These are phyloP conservation scores for Taphrorychus bicolor DNA, from an alignment of 2,888 invertebrate genomes.

Conservation along the genomic window DNA sequence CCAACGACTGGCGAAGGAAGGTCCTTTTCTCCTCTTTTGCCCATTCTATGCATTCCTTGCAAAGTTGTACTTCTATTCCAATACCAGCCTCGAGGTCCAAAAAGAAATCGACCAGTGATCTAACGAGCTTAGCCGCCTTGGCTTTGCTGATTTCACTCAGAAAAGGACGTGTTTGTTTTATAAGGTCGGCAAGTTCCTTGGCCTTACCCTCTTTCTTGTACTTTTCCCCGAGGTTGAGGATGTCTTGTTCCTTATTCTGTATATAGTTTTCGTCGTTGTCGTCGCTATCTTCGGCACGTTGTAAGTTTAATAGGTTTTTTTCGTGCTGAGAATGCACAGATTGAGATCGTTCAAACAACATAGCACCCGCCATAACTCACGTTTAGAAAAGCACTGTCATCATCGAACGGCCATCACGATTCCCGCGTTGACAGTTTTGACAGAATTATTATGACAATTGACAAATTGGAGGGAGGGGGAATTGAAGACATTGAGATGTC, in stretches of 20 bases:
- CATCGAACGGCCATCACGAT: constrained; percentile 35
- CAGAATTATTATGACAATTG: neutral
- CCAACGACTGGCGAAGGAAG: constrained; percentile 94
- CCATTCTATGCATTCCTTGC: constrained; percentile 99
- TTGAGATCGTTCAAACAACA: constrained; percentile 86
- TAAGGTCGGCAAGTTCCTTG: constrained; percentile 88
- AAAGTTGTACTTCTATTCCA: constrained; percentile 91
- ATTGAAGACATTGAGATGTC: no score
- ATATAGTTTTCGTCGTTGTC: constrained; percentile 91
- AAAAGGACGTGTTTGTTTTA: constrained; percentile 95
- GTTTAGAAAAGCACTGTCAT: constrained; percentile 62
- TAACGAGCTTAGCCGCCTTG: constrained; percentile 97
- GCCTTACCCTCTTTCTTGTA: constrained; percentile 95
- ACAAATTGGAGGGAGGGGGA: no score
- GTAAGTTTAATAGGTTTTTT: constrained; percentile 80
- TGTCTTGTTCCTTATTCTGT: constrained; percentile 91
- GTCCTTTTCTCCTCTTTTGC: constrained; percentile 97
- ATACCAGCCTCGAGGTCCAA: constrained; percentile 96
- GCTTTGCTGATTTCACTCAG: constrained; percentile 96
- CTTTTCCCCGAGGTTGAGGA: constrained; percentile 89
- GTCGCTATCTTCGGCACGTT: constrained; percentile 76
- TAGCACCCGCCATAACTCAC: constrained; percentile 81
- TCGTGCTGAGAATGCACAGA: constrained; percentile 78
- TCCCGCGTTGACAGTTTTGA: neutral
- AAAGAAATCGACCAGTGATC: constrained; percentile 96